Evolutionary conservation across 2,888 invertebrate species (phyloP), one percentile per base, ranked within the genome.

Genomic region (Amiota communis): DNA sequence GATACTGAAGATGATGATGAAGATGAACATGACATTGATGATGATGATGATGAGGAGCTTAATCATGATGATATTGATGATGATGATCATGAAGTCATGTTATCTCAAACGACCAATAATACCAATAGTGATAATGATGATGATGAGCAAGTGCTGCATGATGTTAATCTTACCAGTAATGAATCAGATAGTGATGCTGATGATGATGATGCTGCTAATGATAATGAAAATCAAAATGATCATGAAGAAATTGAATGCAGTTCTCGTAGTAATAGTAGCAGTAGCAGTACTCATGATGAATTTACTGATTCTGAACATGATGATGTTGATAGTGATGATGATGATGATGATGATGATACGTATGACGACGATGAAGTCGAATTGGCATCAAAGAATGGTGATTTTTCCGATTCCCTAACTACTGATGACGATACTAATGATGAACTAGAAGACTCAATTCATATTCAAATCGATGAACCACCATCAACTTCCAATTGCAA

Each of bases 71-170:
- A 76, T 53, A 69, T 74, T 56, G 20, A 12, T 17, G 46, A 72
- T 3, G 76, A 67, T 12, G 73, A 70, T 12, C n/a, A 56, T 36
- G 61, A 70, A 9, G 47, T 47, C 20, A 51, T 69, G 65, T 64
- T 59, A 74, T 79, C 23, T 84, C 85, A 36, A 81, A 84, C 61
- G 81, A 84, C 77, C 61, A 74, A 74, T 63, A 46, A 23, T 23
- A 63, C 63, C 63, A 63, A 46, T 63, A 46, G 53, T n/a, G n/a
- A 53, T n/a, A 53, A 53, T 49, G 68, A 68, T 46, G 36, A 36
- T 36, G 36, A 36, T 36, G 36, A 63, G 15, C 61, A 17, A 17
- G 20, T 70, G 13, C 51, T 56, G 20, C 6, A 57, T n/a, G 53
- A n/a, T 6, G 79, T 75, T 47, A 69, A 75, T 56, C 15, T 12